Evolutionary conservation across 1,140 invertebrate genomes (phyloP), one percentile per base, ranked within the genome.

Genomic region (Sipha flava): DNA sequence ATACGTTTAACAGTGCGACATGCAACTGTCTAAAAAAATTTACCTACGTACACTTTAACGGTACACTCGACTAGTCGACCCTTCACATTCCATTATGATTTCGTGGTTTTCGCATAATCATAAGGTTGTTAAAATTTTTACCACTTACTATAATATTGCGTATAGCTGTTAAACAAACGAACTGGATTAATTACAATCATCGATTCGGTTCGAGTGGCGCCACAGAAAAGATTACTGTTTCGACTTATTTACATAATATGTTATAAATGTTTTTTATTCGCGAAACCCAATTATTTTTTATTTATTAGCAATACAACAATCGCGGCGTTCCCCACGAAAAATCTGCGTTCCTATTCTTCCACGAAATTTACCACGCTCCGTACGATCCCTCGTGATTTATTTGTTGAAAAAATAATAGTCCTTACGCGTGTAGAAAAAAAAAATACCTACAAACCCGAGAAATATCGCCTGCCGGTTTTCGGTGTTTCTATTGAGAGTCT

Each of bases 361-460:
- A 77, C n/a, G 23, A 77, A 77, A 77, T 77, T 77, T 77, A 77
- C 73, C 73, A 77, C 73, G 73, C 73, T 77, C 73, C 73, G 59
- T 77, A 77, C 59, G 73, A 77, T 77, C 73, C 73, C 52, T 77
- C 49, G 73, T 77, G 73, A 77, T 77, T 77, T 77, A 77, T 77
- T 77, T 59, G 73, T 59, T 47, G 52, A 57, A 57, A 52, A 77
- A 77, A 77, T 77, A 77, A 77, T 77, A 59, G 73, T 77, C 47
- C 49, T 77, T 10, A 18, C 26, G 34, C 6, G 23, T 7, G 29
- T 23, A 37, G 34, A 57, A 77, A 57, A 77, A 26, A 73, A 59
- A 77, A 77, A 77, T 57, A 59, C 21, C 52, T 77, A 26, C 73
- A 77, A 75, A 75, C 72, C 73, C 34, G 59, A 77, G 73, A 77